These are phyloP conservation scores for Taenaris catops DNA, from an alignment of 2,888 invertebrate species.

Conservation along the genomic window DNA sequence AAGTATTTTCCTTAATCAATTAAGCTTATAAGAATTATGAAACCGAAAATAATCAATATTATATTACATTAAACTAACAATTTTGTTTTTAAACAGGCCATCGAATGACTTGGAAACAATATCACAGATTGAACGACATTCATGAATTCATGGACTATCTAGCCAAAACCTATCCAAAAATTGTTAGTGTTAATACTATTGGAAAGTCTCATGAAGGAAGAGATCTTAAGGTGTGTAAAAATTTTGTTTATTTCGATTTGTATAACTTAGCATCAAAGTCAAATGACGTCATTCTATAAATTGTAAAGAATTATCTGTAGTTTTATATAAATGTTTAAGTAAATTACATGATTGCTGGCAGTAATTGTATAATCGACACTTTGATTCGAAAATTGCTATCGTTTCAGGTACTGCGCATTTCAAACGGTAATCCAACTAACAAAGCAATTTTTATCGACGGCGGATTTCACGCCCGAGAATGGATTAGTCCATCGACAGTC, in stretches of 20 bases:
- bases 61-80: no score
- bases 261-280: no score
- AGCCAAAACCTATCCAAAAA: conserved; percentile 86
- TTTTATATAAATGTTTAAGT: no score
- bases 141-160: conserved; percentile 88
- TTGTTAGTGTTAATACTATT: conserved; percentile 86
- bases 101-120: conserved; percentile 88
- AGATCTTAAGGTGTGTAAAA: conserved; percentile 84
- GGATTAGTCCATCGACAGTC: conserved; percentile 92
- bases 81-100: conserved; percentile 48
- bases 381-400: conserved; percentile 5
- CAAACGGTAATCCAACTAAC: conserved; percentile 82
- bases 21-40: no score
- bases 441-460: conserved; percentile 89
- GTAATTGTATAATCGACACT: background rate
- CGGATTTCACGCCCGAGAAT: conserved; percentile 95
- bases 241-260: no score
- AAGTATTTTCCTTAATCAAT: no score
- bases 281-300: no score
- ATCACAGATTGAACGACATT: conserved; percentile 88
- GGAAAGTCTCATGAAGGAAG: conserved; percentile 88
- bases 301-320: no score
- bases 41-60: no score
- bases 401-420: conserved; percentile 78
- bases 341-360: no score